Evolutionary conservation across 2,113 vertebrate species (phyloP).

Genomic region (Siniperca knerii): DNA sequence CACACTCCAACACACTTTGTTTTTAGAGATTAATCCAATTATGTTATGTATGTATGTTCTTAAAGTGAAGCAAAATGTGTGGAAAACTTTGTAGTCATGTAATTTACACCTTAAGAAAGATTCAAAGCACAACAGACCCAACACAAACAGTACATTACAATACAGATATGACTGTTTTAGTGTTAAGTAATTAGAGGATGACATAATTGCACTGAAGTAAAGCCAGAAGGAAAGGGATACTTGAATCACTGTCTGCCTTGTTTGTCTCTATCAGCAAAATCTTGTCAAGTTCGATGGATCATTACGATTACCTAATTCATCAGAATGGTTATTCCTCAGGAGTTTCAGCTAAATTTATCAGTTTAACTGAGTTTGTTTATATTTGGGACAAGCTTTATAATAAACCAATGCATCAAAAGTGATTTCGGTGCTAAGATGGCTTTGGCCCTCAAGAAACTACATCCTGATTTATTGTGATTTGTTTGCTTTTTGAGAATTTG

Average conservation of each 20-base stretch:
- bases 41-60: background rate
- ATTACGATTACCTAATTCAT: conserved; percentile 26
- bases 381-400: conserved; percentile 28
- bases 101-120: background rate
- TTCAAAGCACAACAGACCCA: background rate
- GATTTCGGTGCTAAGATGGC: conserved; percentile 6
- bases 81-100: too few relatives aligned
- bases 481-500: conserved; percentile 14
- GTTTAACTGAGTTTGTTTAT: conserved; percentile 15
- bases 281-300: conserved; percentile 48
- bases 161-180: background rate
- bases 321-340: background rate
- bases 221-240: background rate
- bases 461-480: conserved; percentile 41
- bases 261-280: conserved; percentile 32
- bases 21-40: background rate
- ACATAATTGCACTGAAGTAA: background rate
- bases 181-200: background rate
- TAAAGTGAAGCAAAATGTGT: background rate
- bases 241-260: conserved; percentile 12
- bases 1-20: background rate
- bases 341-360: conserved; percentile 11
- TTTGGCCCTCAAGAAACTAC: conserved; percentile 1
- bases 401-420: conserved; percentile 39
- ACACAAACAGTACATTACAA: background rate